Conservation (phyloP, 2,113 vertebrate species). For the Alaudala cheleensis region DNA sequence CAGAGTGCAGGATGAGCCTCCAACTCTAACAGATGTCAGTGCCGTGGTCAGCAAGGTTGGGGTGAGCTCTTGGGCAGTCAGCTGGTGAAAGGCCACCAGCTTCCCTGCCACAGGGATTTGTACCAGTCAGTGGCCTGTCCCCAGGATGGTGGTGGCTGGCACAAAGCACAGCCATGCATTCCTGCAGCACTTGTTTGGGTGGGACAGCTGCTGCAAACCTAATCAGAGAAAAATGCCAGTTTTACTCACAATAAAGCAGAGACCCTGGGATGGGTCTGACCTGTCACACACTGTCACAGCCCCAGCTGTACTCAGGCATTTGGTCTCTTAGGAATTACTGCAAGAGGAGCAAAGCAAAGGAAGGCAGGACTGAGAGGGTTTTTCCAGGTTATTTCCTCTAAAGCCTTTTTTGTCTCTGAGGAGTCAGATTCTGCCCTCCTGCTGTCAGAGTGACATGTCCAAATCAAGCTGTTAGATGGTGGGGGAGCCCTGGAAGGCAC, state of each 20-base stretch:
- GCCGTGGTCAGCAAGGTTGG: rapidly evolving
- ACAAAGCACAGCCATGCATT: rapidly evolving
- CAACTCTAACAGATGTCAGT: rapidly evolving
- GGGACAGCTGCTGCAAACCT: not conserved
- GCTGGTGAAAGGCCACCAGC: rapidly evolving
- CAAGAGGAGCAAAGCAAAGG: not conserved
- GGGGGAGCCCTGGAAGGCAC: not conserved
- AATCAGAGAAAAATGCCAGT: not conserved
- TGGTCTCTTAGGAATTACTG: not conserved
- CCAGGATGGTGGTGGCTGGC: rapidly evolving
- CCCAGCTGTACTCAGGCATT: not conserved
- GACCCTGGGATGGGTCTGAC: not conserved
- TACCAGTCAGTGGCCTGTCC: not conserved
- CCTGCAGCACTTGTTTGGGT: not conserved
- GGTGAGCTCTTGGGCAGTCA: not conserved
- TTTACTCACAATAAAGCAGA: not conserved
- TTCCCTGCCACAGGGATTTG: not conserved
- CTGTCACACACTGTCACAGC: not conserved
- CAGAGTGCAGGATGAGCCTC: rapidly evolving
- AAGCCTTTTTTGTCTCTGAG: not conserved
- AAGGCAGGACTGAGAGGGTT: not conserved
- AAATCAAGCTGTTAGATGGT: not conserved
- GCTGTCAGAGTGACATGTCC: not conserved
- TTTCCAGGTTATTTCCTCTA: not conserved
- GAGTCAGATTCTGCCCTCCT: not conserved